Evolutionary conservation across 2,888 invertebrate genomes (phyloP).

Genomic region (Pyrocoelia pectoralis): DNA sequence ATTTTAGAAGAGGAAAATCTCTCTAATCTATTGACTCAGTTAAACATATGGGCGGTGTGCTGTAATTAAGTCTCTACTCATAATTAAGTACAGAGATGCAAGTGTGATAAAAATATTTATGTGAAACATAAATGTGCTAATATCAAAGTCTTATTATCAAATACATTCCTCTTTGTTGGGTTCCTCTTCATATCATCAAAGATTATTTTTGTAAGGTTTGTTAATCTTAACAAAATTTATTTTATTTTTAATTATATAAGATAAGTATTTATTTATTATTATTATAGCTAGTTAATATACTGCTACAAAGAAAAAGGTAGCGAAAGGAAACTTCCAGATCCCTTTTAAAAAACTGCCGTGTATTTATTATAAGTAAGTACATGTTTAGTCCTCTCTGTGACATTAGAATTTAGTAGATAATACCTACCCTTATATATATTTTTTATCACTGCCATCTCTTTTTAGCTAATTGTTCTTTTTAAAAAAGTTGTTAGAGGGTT

Average conservation of each 20-base stretch:
- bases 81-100: slow-evolving; percentile 23
- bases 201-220: slow-evolving; percentile 30
- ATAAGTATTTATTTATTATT: neutral
- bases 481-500: slow-evolving; percentile 7
- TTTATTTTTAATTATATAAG: slow-evolving; percentile 12
- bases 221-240: slow-evolving; percentile 9
- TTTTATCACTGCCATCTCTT: slow-evolving; percentile 12
- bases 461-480: slow-evolving; percentile 8
- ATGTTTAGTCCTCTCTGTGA: neutral
- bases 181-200: slow-evolving; percentile 31
- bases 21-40: too few relatives aligned
- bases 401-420: neutral
- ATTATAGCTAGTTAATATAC: neutral
- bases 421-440: neutral
- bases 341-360: slow-evolving; percentile 11
- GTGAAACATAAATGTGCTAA: slow-evolving; percentile 38
- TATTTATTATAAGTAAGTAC: neutral
- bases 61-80: slow-evolving; percentile 14
- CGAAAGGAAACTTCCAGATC: slow-evolving; percentile 5
- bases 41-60: too few relatives aligned
- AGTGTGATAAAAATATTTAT: slow-evolving; percentile 41
- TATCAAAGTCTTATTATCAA: slow-evolving; percentile 28
- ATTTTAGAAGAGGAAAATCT: too few relatives aligned
- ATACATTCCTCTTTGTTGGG: slow-evolving; percentile 32
- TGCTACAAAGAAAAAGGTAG: neutral